Evolutionary conservation across 2,797 vertebrate genomes (phyloP).

Genomic region (Sebastes wilsoni): DNA sequence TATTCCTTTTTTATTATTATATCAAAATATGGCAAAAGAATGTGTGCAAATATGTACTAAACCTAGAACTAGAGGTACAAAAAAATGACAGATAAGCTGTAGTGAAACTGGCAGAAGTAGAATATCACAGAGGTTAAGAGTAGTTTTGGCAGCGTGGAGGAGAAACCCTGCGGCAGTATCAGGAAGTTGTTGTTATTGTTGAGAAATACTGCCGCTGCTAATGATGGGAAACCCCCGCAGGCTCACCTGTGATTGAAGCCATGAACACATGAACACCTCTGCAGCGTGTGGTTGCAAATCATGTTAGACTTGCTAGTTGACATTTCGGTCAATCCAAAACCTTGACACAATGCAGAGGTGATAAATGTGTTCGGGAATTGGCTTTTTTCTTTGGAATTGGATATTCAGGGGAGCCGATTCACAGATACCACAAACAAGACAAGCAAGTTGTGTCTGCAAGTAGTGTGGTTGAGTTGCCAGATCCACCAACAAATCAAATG

Average conservation of each 20-base stretch:
- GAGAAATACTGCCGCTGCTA: not conserved
- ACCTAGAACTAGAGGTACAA: not conserved
- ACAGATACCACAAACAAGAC: not conserved
- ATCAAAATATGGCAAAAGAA: not conserved
- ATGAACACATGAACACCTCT: not conserved
- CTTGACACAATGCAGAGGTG: not conserved
- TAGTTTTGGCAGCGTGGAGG: not conserved
- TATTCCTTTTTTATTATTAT: not conserved
- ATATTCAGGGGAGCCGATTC: not conserved
- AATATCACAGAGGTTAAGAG: not conserved
- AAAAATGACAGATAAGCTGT: not conserved
- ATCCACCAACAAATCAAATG: too few species aligned
- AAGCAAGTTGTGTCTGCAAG: too few species aligned
- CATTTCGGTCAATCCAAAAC: not conserved
- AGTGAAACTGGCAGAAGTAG: not conserved
- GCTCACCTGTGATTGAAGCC: conserved; percentile 25
- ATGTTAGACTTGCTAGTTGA: not conserved
- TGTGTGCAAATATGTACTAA: not conserved
- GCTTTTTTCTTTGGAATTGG: not conserved
- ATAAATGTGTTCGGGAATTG: not conserved
- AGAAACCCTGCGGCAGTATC: not conserved
- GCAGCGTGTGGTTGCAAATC: not conserved
- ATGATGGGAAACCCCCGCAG: not conserved
- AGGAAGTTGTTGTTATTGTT: not conserved
- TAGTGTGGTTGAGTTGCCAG: not conserved